Base-by-base conservation (phyloP, 2,888 invertebrate species). In the Tinea pellionella region DNA sequence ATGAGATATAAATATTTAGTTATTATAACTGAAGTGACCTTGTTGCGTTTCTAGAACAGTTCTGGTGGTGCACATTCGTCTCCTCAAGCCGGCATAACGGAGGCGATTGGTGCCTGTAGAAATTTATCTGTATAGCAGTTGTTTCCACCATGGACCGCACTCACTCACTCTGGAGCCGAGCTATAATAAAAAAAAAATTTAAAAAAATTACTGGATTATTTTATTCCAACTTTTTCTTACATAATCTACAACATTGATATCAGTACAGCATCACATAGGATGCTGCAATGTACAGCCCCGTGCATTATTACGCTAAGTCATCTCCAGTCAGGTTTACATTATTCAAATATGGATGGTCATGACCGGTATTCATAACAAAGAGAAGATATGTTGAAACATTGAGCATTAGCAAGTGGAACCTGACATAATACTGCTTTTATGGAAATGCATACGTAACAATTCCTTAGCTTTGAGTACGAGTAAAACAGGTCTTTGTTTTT, bases 241-340 rank as follows among this genome's bases (percentile, higher is more conserved):
- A 53, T 16, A 53, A 53, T 53, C 53, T 24, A 53, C 18, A 53
- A 3, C 11, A 53, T 24, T 53, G 53, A 53, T 53, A 24, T 53
- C 53, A 4, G 9, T 53, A 24, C 9, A 24, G 24, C 24, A 24
- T 47, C 8, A 24, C 9, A 53, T 53, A 24, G 53, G n/a, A 18
- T 53, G 24, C 24, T n/a, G 24, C 16, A 53, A 24, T 24, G 16
- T 53, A 8, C 16, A 6, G 18, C 18, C 53, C 15, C 24, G 24
- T 53, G 47, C 53, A 24, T 32, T 32, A 57, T 57, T 57, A 57
- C 32, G 57, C 77, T 77, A 75, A 80, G 84, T 86, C 85, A 86
- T 82, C 82, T 79, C 73, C 71, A 69, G 70, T 69, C 72, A 78
- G 77, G 79, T 73, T 83, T 78, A 78, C 78, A 82, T 84, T 83